phyloP scores from a whole-genome alignment of 2,797 vertebrate species.

The Pantherophis vulpinus region DNA sequence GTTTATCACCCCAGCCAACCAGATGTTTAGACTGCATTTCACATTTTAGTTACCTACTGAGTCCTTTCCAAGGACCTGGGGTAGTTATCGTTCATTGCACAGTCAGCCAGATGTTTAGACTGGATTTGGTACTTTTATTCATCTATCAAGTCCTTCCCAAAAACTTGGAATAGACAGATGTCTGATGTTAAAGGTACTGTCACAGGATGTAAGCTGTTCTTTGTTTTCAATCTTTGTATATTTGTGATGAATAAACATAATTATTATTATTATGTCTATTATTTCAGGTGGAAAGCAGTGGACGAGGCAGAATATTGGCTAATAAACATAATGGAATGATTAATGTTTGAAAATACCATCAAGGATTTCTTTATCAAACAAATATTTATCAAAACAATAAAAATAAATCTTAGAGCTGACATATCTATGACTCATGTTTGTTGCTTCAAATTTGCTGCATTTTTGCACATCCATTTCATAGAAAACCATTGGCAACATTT shows the following conservation, averaged over 20 bases:
- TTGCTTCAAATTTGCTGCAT: slow-evolving; percentile 37
- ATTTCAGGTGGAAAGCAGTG: slow-evolving; percentile 6
- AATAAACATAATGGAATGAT: slow-evolving; percentile 38
- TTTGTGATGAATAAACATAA: neutral
- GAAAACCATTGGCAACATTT: neutral
- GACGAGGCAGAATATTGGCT: slow-evolving; percentile 34
- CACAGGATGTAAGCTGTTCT: neutral
- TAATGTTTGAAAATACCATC: neutral
- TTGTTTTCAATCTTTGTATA: neutral
- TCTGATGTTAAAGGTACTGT: neutral
- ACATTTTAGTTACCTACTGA: neutral
- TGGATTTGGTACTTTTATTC: neutral
- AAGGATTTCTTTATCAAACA: slow-evolving; percentile 20
- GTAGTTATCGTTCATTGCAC: neutral
- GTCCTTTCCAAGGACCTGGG: neutral
- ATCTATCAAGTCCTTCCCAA: neutral
- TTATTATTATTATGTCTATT: neutral
- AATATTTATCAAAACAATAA: slow-evolving; percentile 20
- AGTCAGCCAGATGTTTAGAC: neutral
- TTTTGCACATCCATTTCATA: slow-evolving; percentile 13
- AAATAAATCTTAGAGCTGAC: slow-evolving; percentile 16
- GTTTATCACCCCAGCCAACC: neutral
- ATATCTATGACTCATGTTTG: slow-evolving; percentile 25
- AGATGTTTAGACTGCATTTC: neutral
- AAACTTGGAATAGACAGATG: neutral